Base-by-base conservation (phyloP, 1,140 invertebrate genomes). In the Leucophenga varia region DNA sequence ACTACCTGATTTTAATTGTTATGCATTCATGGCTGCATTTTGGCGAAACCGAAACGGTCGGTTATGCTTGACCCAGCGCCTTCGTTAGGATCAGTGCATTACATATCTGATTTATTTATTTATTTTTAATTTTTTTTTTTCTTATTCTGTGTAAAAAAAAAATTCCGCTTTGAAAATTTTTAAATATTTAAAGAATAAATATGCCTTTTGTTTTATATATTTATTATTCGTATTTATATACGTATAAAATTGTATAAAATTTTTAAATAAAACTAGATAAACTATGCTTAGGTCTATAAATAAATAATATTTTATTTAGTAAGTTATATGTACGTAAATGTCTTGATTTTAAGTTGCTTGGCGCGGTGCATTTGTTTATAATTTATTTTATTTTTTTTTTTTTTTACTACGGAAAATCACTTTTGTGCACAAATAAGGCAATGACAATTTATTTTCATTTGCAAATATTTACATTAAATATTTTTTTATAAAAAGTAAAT, bases 41-140 rank as follows among this genome's bases (percentile, higher is more conserved):
- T 70, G 65, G 65, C 65, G 65, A 59, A 70, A 70, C n/a, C n/a
- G n/a, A n/a, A n/a, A n/a, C n/a, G n/a, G n/a, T n/a, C 65, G 67
- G 65, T 70, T 70, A 43, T 57, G 67, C 65, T 71, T 49, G 65
- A 70, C 65, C 67, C 65, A 42, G 48, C 39, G 32, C 20, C 50
- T 43, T 49, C 47, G 50, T 46, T 40, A 31, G 43, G 30, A 36
- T 42, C 39, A 44, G 19, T n/a, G 53, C 28, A 34, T 14, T 21
- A 50, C 25, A 3, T 22, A 9, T 40, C 28, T 31, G 25, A 18
- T 28, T 35, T 44, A 34, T 31, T 59, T 52, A 43, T 57, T 52
- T 65, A 13, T 13, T 34, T 53, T 37, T 55, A 58, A 55, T 52
- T 58, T 61, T 54, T 54, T 67, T 67, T 67, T 65, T 59, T 46